Percentiles rank a stretch among this genome's conserved stretches.
Evolutionary conservation across 2,113 vertebrate species (phyloP).

Genomic region (Anarrhichthys ocellatus): DNA sequence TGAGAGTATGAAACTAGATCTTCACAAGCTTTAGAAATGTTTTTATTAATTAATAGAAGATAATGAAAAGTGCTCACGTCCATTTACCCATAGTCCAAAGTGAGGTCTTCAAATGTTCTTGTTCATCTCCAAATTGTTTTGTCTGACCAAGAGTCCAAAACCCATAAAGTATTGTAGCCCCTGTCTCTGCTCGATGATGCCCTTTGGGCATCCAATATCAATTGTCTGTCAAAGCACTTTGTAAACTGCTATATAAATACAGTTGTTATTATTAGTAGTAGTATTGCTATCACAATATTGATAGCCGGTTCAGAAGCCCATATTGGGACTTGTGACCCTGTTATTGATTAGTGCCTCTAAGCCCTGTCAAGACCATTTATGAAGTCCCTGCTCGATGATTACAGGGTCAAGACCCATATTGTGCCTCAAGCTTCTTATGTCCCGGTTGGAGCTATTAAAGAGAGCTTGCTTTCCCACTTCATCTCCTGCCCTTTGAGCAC

Average conservation of each 20-base stretch:
- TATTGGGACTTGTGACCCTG: background rate
- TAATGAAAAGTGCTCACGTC: background rate
- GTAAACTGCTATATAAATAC: background rate
- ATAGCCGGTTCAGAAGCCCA: background rate
- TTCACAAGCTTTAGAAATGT: background rate
- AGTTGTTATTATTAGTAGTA: background rate
- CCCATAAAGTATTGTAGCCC: background rate
- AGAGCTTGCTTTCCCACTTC: conserved; percentile 33
- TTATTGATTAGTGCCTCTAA: conserved; percentile 34
- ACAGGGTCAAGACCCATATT: conserved; percentile 30
- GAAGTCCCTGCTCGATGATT: conserved; percentile 16
- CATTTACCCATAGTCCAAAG: no score
- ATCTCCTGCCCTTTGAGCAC: conserved; percentile 47
- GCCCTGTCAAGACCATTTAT: background rate
- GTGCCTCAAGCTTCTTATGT: conserved; percentile 5
- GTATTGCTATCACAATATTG: background rate
- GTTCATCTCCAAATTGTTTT: background rate
- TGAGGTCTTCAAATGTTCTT: background rate
- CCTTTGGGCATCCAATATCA: background rate
- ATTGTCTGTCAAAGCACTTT: background rate
- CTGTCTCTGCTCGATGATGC: background rate
- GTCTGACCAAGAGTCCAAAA: background rate
- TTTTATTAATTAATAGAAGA: background rate
- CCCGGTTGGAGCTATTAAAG: conserved; percentile 36
- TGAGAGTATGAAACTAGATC: background rate